Conservation (phyloP, 2,888 invertebrate species). For the Hydraecia micacea region DNA sequence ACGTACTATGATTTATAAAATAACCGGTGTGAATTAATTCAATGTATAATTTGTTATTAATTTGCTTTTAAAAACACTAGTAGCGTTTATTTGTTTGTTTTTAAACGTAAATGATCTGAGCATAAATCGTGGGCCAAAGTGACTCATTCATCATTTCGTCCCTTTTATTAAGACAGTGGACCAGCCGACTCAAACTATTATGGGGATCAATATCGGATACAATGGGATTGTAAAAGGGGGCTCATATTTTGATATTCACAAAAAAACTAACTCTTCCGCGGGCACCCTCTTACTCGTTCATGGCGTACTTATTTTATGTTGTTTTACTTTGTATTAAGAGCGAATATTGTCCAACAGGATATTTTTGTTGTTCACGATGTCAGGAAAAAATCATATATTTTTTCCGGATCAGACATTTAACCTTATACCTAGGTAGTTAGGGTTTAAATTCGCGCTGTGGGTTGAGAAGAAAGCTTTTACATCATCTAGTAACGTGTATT, state of each 20-base stretch:
- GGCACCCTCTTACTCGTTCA: slow-evolving; percentile 73
- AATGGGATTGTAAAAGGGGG: slow-evolving; percentile 90
- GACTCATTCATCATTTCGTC: slow-evolving; percentile 80
- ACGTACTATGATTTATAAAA: slow-evolving; percentile 59
- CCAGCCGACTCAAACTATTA: slow-evolving; percentile 88
- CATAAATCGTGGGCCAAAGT: slow-evolving; percentile 70
- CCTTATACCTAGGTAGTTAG: slow-evolving; percentile 69
- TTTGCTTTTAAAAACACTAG: slow-evolving; percentile 39
- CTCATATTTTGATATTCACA: slow-evolving; percentile 90
- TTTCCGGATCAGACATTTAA: slow-evolving; percentile 65
- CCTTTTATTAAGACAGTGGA: slow-evolving; percentile 86
- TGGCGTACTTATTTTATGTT: slow-evolving; percentile 69
- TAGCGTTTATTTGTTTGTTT: slow-evolving; percentile 62
- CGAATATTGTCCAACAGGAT: slow-evolving; percentile 78
- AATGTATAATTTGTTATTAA: slow-evolving; percentile 55
- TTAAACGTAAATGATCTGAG: slow-evolving; percentile 52
- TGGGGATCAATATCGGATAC: slow-evolving; percentile 89
- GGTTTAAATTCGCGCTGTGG: slow-evolving; percentile 70
- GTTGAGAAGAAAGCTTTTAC: slow-evolving; percentile 84
- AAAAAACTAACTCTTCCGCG: slow-evolving; percentile 88
- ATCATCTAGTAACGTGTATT: slow-evolving; percentile 89
- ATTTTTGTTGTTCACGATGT: slow-evolving; percentile 83
- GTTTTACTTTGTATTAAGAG: slow-evolving; percentile 76
- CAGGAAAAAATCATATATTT: slow-evolving; percentile 77
- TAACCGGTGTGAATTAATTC: slow-evolving; percentile 57